Base-by-base conservation (phyloP, 1,140 invertebrate genomes). In the Fopius arisanus region DNA sequence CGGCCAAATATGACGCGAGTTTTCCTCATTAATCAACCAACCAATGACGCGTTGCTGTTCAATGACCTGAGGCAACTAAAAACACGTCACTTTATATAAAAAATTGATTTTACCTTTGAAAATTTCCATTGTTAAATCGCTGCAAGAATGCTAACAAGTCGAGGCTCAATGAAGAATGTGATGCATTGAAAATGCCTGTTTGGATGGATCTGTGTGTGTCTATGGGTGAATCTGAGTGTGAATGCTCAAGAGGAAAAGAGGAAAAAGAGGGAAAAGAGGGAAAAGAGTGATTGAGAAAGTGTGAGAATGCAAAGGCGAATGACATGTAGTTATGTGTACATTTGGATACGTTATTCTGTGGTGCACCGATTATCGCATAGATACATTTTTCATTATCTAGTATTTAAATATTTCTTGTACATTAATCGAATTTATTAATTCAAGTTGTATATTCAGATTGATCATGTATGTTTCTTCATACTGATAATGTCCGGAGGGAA, bases 271-370 rank as follows among this genome's bases (percentile, higher is more conserved):
- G 21, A 26, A 59, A 7, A 6, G 21, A 23, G 2, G 14, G 37
- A 29, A 69, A 41, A 16, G 16, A 43, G 29, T 67, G 28, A 66
- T 63, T n/a, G 16, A 51, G 19, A 43, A 23, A 75, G n/a, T 51
- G 65, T 67, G 65, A 68, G 72, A 63, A 71, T 72, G 75, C 73
- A 76, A 78, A 75, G 79, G 74, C 80, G 68, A 77, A 66, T 40
- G 78, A 65, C 73, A 65, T 51, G 40, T 77, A 75, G 23, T 65
- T 65, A 65, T 65, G 26, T 26, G n/a, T 65, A 65, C 43, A 73
- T 67, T 78, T 77, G 77, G 65, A 81, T 86, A 78, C 82, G 85
- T 87, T 87, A 87, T 87, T 87, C 86, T 87, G 86, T 87, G 84
- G 84, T 82, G 80, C 74, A 72, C 72, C 67, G 67, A 66, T 62